Base-by-base conservation (phyloP, 2,113 vertebrate species). In the Gambusia affinis region DNA sequence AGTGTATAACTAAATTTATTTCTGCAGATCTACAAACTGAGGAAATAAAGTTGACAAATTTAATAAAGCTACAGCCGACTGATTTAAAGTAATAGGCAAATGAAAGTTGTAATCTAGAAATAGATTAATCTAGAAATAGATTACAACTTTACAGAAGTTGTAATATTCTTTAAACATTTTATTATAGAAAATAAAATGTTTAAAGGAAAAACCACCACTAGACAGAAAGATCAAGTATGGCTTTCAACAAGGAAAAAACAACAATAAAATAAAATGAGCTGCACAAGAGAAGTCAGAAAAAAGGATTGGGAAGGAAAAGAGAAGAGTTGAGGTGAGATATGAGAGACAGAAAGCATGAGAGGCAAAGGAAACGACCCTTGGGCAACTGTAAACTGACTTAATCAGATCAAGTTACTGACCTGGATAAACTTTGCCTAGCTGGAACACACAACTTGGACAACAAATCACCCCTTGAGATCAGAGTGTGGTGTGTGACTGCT, bases 361-460 rank as follows among this genome's bases (percentile, higher is more conserved):
- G 61, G 47, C 31, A 33, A 69, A 29, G 24, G 27, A 35, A 7
- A 44, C 69, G 64, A 33, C 80, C 87, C 78, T 60, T 64, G 4
- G 81, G 89, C 76, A 28, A 82, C 76, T 88, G 88, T 86, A 84
- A 85, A 92, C 79, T 86, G 79, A 91, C 78, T 89, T 89, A 90
- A 92, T 91, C 87, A 91, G 85, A 92, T 91, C 88, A 90, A 88
- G 67, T 88, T 89, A 91, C 68, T 92, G 91, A 91, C 91, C 91
- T 91, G 90, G 82, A 92, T 91, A 92, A 91, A 88, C 87, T 89
- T 79, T 83, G 78, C 78, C 69, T 82, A 69, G 84, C 75, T 89
- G 81, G 31, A 87, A 83, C 78, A 84, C 82, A 84, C 57, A 29
- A 71, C 81, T 78, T 74, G 1, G 72, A 77, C 44, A 69, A 68